phyloP scores from a whole-genome alignment of 2,888 invertebrate species.

The Stenolophus ochropezus region DNA sequence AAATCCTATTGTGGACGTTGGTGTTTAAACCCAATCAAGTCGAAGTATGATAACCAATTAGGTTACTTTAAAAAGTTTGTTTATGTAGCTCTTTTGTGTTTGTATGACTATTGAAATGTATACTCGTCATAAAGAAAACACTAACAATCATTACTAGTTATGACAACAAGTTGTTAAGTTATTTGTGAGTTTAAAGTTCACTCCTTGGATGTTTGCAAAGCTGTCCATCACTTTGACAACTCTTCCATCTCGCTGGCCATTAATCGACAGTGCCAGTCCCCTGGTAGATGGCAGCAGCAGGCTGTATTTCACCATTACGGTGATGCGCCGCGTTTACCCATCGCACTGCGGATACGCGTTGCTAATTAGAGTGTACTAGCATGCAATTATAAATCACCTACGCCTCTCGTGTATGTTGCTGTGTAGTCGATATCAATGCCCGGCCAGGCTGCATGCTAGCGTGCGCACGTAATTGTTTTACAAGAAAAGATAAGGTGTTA shows the following conservation, averaged over 20 bases:
- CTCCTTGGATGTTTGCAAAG: neutral
- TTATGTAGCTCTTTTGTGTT: too few relatives aligned
- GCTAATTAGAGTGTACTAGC: constrained; percentile 60
- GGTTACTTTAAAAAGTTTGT: too few relatives aligned
- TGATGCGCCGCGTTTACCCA: constrained; percentile 28
- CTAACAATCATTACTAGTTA: too few relatives aligned
- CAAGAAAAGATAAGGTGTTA: neutral
- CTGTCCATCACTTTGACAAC: constrained; percentile 20
- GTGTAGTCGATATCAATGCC: constrained; percentile 12
- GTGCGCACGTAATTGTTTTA: constrained; percentile 1
- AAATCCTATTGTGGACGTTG: too few relatives aligned
- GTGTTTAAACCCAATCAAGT: too few relatives aligned
- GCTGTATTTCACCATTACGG: constrained; percentile 53
- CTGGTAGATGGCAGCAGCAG: neutral
- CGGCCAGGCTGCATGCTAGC: neutral
- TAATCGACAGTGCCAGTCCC: too few relatives aligned
- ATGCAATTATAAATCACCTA: constrained; percentile 60
- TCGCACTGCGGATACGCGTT: constrained; percentile 56
- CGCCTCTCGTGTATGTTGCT: constrained; percentile 8
- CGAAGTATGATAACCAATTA: too few relatives aligned
- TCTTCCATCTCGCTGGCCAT: constrained; percentile 20
- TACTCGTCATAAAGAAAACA: too few relatives aligned
- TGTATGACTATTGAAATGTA: too few relatives aligned
- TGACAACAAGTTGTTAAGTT: too few relatives aligned
- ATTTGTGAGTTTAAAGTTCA: too few relatives aligned